Base-by-base conservation (phyloP, 2,888 invertebrate species). In the Pheosia tremula region DNA sequence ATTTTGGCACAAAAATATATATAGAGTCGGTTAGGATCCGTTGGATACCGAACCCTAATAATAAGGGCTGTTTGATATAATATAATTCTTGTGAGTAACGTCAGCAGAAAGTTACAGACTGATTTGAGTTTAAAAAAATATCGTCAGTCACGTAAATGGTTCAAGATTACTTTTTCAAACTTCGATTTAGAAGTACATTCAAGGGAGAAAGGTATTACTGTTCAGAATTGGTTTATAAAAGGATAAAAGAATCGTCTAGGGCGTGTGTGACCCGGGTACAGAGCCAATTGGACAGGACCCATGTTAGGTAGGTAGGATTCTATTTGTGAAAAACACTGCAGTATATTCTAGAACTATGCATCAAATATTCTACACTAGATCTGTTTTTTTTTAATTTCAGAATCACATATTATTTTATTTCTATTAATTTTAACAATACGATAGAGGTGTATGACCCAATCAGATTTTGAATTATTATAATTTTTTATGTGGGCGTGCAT, bases 101-200 rank as follows among this genome's bases (percentile, higher is more conserved):
- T 24, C 24, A 24, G 24, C 24, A 24, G 0, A 24, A 24, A 24
- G 24, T 24, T 24, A 39, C 39, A 39, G 39, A 24, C 24, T 39
- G 7, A 39, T 39, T 9, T 9, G 8, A 43, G 8, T 43, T 43
- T 24, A 43, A 43, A 43, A 43, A 43, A 8, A 43, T 9, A 1
- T 43, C 43, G 43, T 47, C 47, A n/a, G 4, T n/a, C n/a, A 47
- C 11, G 47, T 47, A 11, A 47, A 11, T 47, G 11, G n/a, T n/a
- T 47, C 47, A 47, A 47, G n/a, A 47, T n/a, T 9, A n/a, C n/a
- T 47, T n/a, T 47, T 47, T n/a, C n/a, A 47, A 47, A 47, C 47
- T 47, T 4, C 47, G 47, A 47, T 47, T 47, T 47, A 47, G 47
- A 4, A n/a, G 47, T 47, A 9, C n/a, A 47, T 47, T 47, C 11